phyloP scores from a whole-genome alignment of 1,140 invertebrate genomes.

The Neotoxoptera formosana region DNA sequence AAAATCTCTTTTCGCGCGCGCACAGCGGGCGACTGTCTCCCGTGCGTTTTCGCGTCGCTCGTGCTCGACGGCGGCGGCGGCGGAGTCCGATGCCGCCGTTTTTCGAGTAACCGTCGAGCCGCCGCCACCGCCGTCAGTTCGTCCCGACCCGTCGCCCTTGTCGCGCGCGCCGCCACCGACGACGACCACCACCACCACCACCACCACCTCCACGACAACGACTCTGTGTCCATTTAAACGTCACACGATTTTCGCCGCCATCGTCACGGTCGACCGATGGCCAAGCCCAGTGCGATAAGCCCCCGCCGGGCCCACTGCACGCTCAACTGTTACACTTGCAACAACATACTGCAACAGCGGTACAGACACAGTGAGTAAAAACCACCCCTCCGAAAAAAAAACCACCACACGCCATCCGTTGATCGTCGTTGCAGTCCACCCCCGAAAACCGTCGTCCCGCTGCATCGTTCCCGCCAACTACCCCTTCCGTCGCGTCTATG shows the following conservation, averaged over 20 bases:
- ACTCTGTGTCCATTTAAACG: slow-evolving; percentile 32
- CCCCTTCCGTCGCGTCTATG: background rate
- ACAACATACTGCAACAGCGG: slow-evolving; percentile 72
- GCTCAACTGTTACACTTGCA: slow-evolving; percentile 75
- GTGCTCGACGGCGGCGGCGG: background rate
- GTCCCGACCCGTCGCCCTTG: slow-evolving; percentile 61
- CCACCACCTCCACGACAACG: too few relatives aligned
- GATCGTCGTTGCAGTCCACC: background rate
- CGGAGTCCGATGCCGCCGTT: background rate
- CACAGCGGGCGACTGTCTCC: background rate
- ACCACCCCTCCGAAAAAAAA: background rate
- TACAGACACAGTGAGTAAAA: slow-evolving; percentile 71
- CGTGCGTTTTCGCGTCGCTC: slow-evolving; percentile 31
- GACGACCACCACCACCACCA: slow-evolving; percentile 59
- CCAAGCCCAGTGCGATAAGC: slow-evolving; percentile 67
- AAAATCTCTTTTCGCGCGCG: slow-evolving; percentile 16
- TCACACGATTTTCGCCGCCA: slow-evolving; percentile 61
- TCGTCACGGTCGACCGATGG: slow-evolving; percentile 50
- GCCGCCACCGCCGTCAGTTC: slow-evolving; percentile 62
- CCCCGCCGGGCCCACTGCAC: slow-evolving; percentile 76
- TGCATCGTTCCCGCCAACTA: background rate
- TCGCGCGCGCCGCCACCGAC: background rate
- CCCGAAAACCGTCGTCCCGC: background rate
- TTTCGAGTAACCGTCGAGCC: background rate
- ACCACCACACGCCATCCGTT: too few relatives aligned